Conservation (phyloP, 2,888 invertebrate species). For the Drepana falcataria region DNA sequence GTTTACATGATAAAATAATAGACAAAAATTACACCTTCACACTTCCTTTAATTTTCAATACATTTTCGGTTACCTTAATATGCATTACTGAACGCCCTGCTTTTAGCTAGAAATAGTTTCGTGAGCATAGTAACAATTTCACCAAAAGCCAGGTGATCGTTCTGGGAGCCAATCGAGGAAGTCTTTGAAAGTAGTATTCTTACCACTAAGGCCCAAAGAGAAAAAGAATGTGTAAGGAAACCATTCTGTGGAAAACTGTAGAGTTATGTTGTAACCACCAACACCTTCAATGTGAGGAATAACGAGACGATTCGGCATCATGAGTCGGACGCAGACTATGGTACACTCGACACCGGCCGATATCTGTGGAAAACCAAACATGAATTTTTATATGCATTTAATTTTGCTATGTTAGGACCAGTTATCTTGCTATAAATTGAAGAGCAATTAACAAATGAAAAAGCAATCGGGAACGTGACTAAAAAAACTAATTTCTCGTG, state of each 20-base stretch:
- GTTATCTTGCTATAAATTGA: too few relatives aligned
- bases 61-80: too few relatives aligned
- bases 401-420: too few relatives aligned
- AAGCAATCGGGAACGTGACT: too few relatives aligned
- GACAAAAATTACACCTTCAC: too few relatives aligned
- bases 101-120: too few relatives aligned
- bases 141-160: conserved; percentile 40
- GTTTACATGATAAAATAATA: too few relatives aligned
- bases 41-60: too few relatives aligned
- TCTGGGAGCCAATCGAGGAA: conserved; percentile 34
- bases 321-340: conserved; percentile 50
- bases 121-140: conserved; percentile 5
- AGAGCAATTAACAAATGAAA: too few relatives aligned
- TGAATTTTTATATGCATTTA: not conserved
- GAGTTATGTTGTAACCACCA: conserved; percentile 54
- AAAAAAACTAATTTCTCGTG: too few relatives aligned
- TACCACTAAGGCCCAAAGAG: conserved; percentile 45
- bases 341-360: conserved; percentile 58
- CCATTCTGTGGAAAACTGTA: conserved; percentile 44
- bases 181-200: conserved; percentile 35
- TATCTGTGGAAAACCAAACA: conserved; percentile 32
- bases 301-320: conserved; percentile 46
- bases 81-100: too few relatives aligned
- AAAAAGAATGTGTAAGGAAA: conserved; percentile 53
- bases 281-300: conserved; percentile 43